phyloP scores from a whole-genome alignment of 2,797 vertebrate genomes.

The Apodemus agrarius region DNA sequence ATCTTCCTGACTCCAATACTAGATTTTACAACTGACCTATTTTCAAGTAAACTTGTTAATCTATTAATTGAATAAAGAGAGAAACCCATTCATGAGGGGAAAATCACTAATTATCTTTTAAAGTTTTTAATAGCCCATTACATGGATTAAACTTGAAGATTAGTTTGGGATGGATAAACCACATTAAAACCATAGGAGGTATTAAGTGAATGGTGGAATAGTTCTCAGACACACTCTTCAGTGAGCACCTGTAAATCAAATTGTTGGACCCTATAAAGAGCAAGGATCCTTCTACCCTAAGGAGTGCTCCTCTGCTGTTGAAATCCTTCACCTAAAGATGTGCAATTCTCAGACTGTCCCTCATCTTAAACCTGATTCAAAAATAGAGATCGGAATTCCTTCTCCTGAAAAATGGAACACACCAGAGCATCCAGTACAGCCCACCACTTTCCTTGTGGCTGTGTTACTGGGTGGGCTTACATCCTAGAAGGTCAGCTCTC shows the following conservation, averaged over 20 bases:
- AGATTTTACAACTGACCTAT: neutral
- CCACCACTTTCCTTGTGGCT: rapidly evolving
- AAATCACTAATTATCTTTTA: neutral
- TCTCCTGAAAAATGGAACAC: rapidly evolving
- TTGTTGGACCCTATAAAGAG: too few species aligned
- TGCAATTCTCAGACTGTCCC: neutral
- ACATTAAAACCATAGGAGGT: neutral
- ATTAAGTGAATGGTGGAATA: neutral
- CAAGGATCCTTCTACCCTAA: neutral
- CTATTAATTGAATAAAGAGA: neutral
- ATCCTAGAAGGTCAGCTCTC: neutral
- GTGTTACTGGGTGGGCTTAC: neutral
- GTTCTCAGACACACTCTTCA: too few species aligned
- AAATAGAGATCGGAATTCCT: rapidly evolving
- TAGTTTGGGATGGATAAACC: neutral
- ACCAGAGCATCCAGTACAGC: neutral
- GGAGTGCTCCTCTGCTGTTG: neutral
- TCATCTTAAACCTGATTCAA: too few species aligned
- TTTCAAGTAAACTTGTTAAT: neutral
- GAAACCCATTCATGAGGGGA: neutral
- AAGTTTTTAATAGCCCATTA: neutral
- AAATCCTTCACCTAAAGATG: neutral
- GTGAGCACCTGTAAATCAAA: neutral
- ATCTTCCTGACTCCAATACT: neutral
- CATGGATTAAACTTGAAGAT: neutral